These are phyloP conservation scores for Spilogale gracilis DNA, from an alignment of 2,113 vertebrate species.

Conservation along the genomic window DNA sequence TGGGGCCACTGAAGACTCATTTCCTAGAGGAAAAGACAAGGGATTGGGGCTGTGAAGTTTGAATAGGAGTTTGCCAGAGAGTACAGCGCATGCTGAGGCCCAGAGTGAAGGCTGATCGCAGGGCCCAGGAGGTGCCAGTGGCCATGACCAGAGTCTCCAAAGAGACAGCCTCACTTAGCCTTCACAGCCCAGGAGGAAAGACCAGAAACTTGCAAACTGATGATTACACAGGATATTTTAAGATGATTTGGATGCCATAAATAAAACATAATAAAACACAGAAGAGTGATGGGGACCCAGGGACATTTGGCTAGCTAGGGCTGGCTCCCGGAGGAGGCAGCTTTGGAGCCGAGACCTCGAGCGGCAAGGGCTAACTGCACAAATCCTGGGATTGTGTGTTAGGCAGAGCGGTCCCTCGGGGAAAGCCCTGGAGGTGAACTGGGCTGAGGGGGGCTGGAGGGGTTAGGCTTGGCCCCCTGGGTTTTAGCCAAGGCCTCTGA, in stretches of 20 bases:
- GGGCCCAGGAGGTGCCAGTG: not conserved
- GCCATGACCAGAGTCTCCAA: not conserved
- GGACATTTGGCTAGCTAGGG: not conserved
- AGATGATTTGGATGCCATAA: not conserved
- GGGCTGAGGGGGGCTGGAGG: not conserved
- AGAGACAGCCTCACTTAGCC: not conserved
- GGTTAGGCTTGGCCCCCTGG: not conserved
- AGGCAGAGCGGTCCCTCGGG: not conserved
- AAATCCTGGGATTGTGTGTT: not conserved
- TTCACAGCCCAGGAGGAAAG: not conserved
- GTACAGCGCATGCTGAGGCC: not conserved
- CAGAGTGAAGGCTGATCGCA: no score
- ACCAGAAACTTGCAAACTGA: not conserved
- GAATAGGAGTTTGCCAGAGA: constrained; percentile 60
- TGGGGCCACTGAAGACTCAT: not conserved
- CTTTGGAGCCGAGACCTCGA: not conserved
- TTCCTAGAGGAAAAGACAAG: not conserved
- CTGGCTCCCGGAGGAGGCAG: not conserved
- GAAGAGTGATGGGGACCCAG: not conserved
- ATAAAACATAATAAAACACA: not conserved
- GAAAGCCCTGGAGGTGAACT: no score
- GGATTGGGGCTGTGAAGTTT: not conserved
- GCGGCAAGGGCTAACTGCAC: not conserved
- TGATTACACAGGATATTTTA: not conserved
- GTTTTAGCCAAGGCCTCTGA: not conserved